A percentile compares a stretch with the other conserved stretches of the same genome.
Evolutionary conservation across 2,113 vertebrate species (phyloP).

Genomic region (Conger conger): DNA sequence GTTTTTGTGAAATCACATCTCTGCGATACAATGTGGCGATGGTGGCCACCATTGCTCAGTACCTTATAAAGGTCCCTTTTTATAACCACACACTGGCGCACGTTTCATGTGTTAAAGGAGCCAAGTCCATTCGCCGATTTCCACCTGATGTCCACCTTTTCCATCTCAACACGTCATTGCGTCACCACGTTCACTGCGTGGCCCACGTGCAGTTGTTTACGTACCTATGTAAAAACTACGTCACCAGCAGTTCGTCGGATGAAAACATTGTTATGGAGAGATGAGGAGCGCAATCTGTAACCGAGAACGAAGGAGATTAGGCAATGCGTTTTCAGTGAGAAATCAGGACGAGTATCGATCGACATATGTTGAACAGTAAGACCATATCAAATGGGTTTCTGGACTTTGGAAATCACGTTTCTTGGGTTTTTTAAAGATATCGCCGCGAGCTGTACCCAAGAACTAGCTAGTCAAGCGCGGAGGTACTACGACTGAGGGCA

Average conservation of each 20-base stretch:
- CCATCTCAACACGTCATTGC: neutral
- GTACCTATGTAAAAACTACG: conserved; percentile 57
- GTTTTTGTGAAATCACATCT: too few species aligned
- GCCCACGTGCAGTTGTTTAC: conserved; percentile 76
- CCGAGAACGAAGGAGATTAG: neutral
- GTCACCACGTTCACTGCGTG: conserved; percentile 58
- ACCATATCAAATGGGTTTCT: neutral
- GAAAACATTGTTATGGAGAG: conserved; percentile 26
- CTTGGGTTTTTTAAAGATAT: neutral
- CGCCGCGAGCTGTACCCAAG: too few species aligned
- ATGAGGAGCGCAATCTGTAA: neutral
- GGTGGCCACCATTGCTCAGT: too few species aligned
- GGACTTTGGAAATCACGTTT: neutral
- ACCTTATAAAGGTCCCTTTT: too few species aligned
- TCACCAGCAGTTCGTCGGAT: conserved; percentile 33
- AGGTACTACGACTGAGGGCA: neutral
- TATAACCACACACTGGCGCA: neutral
- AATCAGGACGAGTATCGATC: neutral
- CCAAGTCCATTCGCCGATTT: neutral
- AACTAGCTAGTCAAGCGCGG: neutral
- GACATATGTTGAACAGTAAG: neutral
- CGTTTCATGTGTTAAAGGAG: neutral
- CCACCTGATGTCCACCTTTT: neutral
- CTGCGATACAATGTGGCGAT: too few species aligned
- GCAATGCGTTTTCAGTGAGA: neutral